Evolutionary conservation across 2,888 invertebrate species (phyloP).

Genomic region (Gortyna flavago): DNA sequence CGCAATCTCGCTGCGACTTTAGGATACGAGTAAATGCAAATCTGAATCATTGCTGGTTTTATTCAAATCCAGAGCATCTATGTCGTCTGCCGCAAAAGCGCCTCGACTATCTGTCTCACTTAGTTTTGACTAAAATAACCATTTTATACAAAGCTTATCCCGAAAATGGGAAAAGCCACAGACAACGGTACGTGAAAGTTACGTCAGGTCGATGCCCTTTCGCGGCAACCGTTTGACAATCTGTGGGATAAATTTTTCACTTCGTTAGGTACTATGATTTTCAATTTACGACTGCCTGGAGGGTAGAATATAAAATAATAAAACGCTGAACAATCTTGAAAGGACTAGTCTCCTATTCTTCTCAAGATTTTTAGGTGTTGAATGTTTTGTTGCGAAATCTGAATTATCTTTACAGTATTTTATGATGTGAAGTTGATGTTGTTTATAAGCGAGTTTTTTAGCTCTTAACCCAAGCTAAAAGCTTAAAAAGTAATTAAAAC

Average conservation of each 20-base stretch:
- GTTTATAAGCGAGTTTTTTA: background rate
- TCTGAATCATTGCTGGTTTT: background rate
- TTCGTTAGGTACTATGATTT: conserved; percentile 15
- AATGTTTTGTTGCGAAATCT: background rate
- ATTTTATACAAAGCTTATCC: conserved; percentile 16
- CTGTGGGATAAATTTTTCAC: conserved; percentile 1
- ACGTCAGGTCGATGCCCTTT: background rate
- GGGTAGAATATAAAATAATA: background rate
- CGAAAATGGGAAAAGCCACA: background rate
- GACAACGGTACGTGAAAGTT: background rate
- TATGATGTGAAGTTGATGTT: background rate
- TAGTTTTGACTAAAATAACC: background rate
- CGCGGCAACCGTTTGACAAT: background rate
- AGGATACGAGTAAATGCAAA: conserved; percentile 39
- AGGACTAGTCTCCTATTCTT: background rate
- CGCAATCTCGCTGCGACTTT: conserved; percentile 51
- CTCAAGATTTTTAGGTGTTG: background rate
- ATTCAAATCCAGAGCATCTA: background rate
- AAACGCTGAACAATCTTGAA: conserved; percentile 2
- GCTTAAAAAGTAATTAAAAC: background rate
- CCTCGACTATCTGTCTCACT: background rate
- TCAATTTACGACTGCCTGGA: conserved; percentile 1
- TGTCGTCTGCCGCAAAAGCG: background rate
- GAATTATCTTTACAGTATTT: background rate
- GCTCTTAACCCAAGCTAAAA: background rate